These are phyloP conservation scores for Callyntrura guangdongensis DNA, from an alignment of 2,888 invertebrate species.

Conservation along the genomic window DNA sequence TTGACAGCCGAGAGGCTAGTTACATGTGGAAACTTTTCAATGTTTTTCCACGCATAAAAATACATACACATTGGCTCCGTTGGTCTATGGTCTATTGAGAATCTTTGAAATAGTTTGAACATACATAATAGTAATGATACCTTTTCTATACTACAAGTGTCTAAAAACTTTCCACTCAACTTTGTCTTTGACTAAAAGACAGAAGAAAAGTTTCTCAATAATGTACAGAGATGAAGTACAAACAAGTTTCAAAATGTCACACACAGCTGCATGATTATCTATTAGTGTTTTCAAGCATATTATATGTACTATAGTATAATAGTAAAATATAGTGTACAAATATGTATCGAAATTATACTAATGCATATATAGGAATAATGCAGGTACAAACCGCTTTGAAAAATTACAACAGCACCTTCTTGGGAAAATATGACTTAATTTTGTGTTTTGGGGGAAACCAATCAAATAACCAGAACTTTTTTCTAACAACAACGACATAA, in stretches of 20 bases:
- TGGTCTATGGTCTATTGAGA: no score
- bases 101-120: no score
- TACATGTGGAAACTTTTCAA: not conserved
- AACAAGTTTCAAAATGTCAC: not conserved
- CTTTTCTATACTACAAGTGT: slow-evolving; percentile 32
- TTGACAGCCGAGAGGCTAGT: no score
- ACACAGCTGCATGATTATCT: not conserved
- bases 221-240: not conserved
- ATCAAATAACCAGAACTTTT: slow-evolving; percentile 56
- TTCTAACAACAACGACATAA: not conserved
- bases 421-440: not conserved
- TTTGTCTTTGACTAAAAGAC: slow-evolving; percentile 32
- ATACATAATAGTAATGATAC: no score
- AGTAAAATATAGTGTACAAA: no score
- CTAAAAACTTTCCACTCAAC: slow-evolving; percentile 56
- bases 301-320: no score
- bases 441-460: slow-evolving; percentile 2
- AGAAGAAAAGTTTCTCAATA: slow-evolving; percentile 61
- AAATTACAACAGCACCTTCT: not conserved
- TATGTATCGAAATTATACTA: no score
- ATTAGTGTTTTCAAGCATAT: not conserved
- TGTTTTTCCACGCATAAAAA: not conserved
- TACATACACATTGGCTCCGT: not conserved
- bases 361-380: not conserved
- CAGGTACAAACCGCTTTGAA: not conserved